These are phyloP conservation scores for Valencia hispanica DNA, from an alignment of 2,797 vertebrate species.

Conservation along the genomic window DNA sequence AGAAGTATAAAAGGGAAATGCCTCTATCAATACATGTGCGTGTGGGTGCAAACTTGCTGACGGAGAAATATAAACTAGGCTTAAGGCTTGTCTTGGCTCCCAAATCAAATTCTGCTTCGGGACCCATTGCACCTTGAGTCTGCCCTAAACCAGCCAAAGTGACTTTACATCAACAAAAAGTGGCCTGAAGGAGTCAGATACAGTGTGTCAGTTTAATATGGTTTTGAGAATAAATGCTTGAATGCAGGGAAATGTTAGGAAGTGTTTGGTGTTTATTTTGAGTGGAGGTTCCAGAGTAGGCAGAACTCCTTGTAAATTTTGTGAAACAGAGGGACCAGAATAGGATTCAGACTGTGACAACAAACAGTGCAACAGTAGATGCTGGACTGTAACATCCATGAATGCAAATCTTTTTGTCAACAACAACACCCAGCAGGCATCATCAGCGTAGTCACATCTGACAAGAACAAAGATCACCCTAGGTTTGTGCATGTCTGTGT, in stretches of 20 bases:
- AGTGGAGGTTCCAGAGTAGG: not conserved
- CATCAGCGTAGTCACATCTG: slow-evolving; percentile 29
- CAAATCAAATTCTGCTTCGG: not conserved
- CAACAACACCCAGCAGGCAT: slow-evolving; percentile 38
- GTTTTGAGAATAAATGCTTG: slow-evolving; percentile 32
- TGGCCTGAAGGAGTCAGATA: not conserved
- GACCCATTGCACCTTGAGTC: not conserved
- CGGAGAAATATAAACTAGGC: too few species aligned
- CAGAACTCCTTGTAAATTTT: not conserved
- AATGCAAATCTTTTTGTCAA: slow-evolving; percentile 26
- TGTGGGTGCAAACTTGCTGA: too few species aligned
- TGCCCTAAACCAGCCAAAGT: not conserved
- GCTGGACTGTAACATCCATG: slow-evolving; percentile 11
- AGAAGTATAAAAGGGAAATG: too few species aligned
- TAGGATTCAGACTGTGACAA: slow-evolving; percentile 10
- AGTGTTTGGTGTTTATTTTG: not conserved
- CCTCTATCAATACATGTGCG: too few species aligned
- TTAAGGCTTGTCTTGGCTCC: too few species aligned
- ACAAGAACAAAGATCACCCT: slow-evolving; percentile 16
- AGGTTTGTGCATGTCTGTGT: slow-evolving; percentile 16
- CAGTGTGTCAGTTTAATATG: slow-evolving; percentile 13
- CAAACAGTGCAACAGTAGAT: not conserved
- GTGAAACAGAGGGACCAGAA: slow-evolving; percentile 11
- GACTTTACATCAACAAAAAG: not conserved
- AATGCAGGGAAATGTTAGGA: slow-evolving; percentile 17